Evolutionary conservation across 2,888 invertebrate genomes (phyloP).

Genomic region (Ceriagrion tenellum): DNA sequence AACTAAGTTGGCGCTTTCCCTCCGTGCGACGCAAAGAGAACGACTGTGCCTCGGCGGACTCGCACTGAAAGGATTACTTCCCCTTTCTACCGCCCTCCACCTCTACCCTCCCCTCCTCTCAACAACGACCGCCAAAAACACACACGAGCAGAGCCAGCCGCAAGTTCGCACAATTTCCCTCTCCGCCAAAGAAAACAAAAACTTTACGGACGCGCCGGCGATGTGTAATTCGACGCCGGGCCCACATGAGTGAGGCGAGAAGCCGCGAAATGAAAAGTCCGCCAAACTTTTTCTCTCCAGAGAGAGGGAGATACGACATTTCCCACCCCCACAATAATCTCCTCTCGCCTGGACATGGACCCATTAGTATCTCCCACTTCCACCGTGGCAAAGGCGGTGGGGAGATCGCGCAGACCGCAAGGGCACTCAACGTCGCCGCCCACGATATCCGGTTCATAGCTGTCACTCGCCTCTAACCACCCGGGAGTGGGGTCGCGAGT

Average conservation of each 20-base stretch:
- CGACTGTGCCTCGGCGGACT: background rate
- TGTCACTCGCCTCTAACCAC: background rate
- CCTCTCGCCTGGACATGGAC: background rate
- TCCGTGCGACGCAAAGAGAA: background rate
- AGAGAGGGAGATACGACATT: background rate
- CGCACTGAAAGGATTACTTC: background rate
- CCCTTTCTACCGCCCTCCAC: background rate
- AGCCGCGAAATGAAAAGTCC: background rate
- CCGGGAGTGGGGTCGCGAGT: background rate
- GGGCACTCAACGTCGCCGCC: background rate
- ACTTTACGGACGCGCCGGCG: background rate
- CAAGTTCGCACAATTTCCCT: background rate
- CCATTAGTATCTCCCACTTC: background rate
- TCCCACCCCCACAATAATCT: background rate
- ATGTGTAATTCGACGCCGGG: background rate
- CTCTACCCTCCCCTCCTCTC: no score
- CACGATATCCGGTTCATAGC: background rate
- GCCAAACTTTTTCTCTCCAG: background rate
- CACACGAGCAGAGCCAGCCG: background rate
- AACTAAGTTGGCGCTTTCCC: conserved; percentile 8
- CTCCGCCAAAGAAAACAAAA: conserved; percentile 9
- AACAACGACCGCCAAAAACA: background rate
- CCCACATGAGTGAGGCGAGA: background rate
- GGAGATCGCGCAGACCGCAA: background rate
- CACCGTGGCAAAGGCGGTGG: background rate